Percentiles rank a stretch among this genome's conserved stretches.
Conservation (phyloP, 2,888 invertebrate species). For the Himalopsyche anomala region DNA sequence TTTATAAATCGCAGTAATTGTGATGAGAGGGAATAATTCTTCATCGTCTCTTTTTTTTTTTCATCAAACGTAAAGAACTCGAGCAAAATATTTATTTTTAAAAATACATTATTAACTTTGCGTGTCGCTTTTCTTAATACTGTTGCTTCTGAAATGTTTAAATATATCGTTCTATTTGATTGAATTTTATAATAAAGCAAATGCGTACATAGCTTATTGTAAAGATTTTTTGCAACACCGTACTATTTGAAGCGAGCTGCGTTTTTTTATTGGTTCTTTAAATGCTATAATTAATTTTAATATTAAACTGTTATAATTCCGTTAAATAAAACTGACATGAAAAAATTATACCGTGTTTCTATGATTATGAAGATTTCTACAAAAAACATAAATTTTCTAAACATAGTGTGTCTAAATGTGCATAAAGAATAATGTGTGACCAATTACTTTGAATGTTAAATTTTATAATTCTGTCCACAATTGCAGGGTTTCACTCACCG, state of each 20-base stretch:
- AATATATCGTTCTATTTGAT: too few species aligned
- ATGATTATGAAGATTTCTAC: conserved; percentile 6
- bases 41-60: not conserved
- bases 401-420: conserved; percentile 41
- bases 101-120: not conserved
- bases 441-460: conserved; percentile 47
- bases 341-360: conserved; percentile 8
- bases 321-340: not conserved
- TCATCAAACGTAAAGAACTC: not conserved
- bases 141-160: too few species aligned
- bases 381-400: conserved; percentile 32
- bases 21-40: conserved; percentile 3
- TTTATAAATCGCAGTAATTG: conserved; percentile 32
- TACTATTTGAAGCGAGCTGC: too few species aligned
- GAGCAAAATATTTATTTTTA: not conserved
- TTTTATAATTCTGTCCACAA: conserved; percentile 61
- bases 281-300: too few species aligned
- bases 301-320: not conserved
- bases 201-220: too few species aligned
- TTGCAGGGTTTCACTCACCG: conserved; percentile 63
- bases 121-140: too few species aligned
- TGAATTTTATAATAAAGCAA: too few species aligned
- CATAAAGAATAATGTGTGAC: conserved; percentile 33
- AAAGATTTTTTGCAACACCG: too few species aligned
- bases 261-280: too few species aligned